Base-by-base conservation (phyloP, 2,888 invertebrate species). In the Morpho achilles region DNA sequence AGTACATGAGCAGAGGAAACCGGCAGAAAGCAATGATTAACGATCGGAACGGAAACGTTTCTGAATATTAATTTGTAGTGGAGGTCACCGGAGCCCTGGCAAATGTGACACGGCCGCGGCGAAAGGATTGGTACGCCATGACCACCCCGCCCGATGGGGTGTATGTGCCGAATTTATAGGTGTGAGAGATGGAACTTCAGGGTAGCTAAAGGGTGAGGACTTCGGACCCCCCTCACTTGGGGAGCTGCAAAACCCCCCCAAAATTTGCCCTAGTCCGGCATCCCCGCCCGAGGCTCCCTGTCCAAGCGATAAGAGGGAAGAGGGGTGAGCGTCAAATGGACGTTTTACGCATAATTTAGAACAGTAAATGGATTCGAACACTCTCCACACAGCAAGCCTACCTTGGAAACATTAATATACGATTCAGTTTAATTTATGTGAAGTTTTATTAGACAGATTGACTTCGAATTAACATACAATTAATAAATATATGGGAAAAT, bases 301-400 rank as follows among this genome's bases (percentile, higher is more conserved):
- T 88, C 89, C 89, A 88, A 87, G 87, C 89, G 88, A 89, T 89
- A 89, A 89, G 89, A 89, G 88, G 85, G 84, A 83, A 88, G 88
- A 88, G 88, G 87, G 85, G 88, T 79, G 87, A 82, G 82, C 87
- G 87, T 87, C 90, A 90, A 91, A 90, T 90, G 90, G 91, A 91
- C 91, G 91, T 91, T 91, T 91, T 91, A 91, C 91, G 91, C 91
- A 91, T 91, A 91, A 91, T 91, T 91, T 91, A 91, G 89, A 89
- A 85, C 87, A 88, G 88, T 88, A 91, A 91, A 91, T 91, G 91
- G 91, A 88, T 91, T 89, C 87, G 87, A 90, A 87, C 87, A 85
- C 83, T 82, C 84, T 87, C 82, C 85, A 81, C 76, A 80, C 79
- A 82, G 82, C 82, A 81, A 80, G 84, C 78, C 77, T 84, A 83